phyloP scores from a whole-genome alignment of 2,797 vertebrate genomes.

The Apodemus agrarius region DNA sequence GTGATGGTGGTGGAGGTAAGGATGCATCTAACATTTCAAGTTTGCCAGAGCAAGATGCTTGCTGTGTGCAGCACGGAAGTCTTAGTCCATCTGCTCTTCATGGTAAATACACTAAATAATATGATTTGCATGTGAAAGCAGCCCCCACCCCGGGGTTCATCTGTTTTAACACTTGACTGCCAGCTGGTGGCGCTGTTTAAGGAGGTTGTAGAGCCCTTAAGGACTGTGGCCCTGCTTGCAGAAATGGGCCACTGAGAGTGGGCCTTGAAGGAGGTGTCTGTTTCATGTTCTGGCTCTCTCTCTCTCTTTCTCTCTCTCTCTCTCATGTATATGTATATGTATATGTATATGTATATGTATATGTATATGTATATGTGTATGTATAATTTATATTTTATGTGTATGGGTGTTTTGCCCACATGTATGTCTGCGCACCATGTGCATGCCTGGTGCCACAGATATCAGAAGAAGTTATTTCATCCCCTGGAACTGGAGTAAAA shows the following conservation, averaged over 20 bases:
- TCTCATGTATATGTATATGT: not conserved
- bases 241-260: not conserved
- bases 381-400: not conserved
- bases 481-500: not conserved
- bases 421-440: not conserved
- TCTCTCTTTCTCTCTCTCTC: not conserved
- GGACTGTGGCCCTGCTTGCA: not conserved
- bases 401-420: not conserved
- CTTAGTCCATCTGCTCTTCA: not conserved
- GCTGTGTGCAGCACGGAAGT: accelerated
- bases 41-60: not conserved
- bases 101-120: not conserved
- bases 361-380: too few relatives aligned
- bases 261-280: not conserved
- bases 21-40: not conserved
- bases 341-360: too few relatives aligned
- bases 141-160: not conserved
- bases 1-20: accelerated
- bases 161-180: not conserved
- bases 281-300: not conserved
- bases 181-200: not conserved
- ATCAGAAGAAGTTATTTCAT: not conserved
- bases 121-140: not conserved
- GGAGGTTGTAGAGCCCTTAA: not conserved
- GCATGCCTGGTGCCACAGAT: not conserved